Evolutionary conservation across 2,888 invertebrate species (phyloP).

Genomic region (Lumbricus terrestris): DNA sequence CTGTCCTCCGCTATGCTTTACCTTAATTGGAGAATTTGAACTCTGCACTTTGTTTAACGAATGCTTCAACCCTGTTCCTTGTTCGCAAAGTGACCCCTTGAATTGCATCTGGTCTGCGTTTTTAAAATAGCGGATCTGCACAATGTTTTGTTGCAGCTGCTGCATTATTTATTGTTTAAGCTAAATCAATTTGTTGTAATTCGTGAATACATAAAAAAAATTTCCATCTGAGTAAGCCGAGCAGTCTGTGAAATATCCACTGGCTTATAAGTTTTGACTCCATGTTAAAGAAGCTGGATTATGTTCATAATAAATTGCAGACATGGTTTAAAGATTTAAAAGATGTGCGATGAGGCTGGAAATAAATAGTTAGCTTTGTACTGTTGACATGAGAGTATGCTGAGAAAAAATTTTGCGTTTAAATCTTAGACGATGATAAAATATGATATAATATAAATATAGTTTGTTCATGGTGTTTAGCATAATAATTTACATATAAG

Average conservation of each 20-base stretch:
- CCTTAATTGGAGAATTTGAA: not conserved
- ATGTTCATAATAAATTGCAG: not conserved
- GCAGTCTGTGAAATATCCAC: not conserved
- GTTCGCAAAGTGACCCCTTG: not conserved
- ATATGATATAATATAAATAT: no score
- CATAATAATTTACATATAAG: not conserved
- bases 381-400: not conserved
- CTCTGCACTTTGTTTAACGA: not conserved
- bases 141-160: not conserved
- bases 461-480: not conserved
- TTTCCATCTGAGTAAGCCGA: not conserved
- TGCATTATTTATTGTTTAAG: not conserved
- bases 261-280: not conserved
- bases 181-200: conserved; percentile 3
- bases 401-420: not conserved
- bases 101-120: no score
- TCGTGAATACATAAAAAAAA: not conserved
- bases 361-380: not conserved
- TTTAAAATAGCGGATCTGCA: no score
- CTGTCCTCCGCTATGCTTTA: not conserved
- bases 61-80: not conserved
- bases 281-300: not conserved
- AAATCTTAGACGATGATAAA: not conserved
- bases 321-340: not conserved
- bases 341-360: not conserved